phyloP scores from a whole-genome alignment of 2,888 invertebrate species.

The Parnassius orleans region DNA sequence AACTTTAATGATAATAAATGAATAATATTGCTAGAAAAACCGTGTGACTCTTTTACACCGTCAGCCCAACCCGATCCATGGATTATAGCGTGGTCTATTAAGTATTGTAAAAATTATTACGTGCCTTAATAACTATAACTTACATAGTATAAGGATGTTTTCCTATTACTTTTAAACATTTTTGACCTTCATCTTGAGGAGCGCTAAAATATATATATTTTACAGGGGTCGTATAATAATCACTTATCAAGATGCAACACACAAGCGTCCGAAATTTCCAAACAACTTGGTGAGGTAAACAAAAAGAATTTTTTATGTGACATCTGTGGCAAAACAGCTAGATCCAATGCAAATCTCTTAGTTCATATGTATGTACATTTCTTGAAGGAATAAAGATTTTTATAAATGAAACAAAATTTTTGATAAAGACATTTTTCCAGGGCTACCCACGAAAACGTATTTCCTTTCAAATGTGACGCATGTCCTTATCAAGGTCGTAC shows the following conservation, averaged over 20 bases:
- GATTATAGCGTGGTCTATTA: too few species aligned
- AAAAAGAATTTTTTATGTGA: slow-evolving; percentile 64
- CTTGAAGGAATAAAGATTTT: slow-evolving; percentile 27
- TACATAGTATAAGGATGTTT: too few species aligned
- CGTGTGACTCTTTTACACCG: too few species aligned
- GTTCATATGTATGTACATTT: slow-evolving; percentile 63
- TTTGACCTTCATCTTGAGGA: too few species aligned
- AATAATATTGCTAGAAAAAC: too few species aligned
- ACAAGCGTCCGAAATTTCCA: slow-evolving; percentile 17
- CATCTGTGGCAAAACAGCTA: slow-evolving; percentile 66
- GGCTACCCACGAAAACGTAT: slow-evolving; percentile 62
- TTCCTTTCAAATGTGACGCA: slow-evolving; percentile 68
- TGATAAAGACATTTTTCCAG: slow-evolving; percentile 35
- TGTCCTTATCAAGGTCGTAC: slow-evolving; percentile 71
- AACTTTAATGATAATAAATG: too few species aligned
- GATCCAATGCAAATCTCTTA: slow-evolving; percentile 61
- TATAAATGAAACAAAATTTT: background rate
- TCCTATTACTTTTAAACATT: too few species aligned
- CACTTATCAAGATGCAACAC: slow-evolving; percentile 48
- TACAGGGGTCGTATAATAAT: slow-evolving; percentile 54
- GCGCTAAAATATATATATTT: background rate
- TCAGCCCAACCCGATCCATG: too few species aligned
- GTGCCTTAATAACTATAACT: too few species aligned
- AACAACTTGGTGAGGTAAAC: slow-evolving; percentile 22
- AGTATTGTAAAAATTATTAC: too few species aligned